Evolutionary conservation across 2,113 vertebrate genomes (phyloP).

Genomic region (Hippoglossus stenolepis): DNA sequence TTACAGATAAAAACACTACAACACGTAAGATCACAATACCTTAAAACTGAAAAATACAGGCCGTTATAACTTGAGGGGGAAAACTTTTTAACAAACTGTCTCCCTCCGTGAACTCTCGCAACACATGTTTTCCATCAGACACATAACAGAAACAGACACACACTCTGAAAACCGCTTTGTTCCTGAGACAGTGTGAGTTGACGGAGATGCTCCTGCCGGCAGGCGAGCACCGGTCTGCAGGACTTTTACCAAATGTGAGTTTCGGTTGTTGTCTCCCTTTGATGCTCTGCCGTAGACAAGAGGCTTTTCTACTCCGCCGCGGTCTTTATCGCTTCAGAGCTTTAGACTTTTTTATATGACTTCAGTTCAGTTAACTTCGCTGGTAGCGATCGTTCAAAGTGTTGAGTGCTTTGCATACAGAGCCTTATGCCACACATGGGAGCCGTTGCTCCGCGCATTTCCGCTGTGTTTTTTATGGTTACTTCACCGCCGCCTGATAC

Average conservation of each 20-base stretch:
- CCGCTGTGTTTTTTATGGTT: conserved; percentile 15
- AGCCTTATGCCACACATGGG: conserved; percentile 35
- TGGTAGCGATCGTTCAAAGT: conserved; percentile 34
- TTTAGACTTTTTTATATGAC: conserved; percentile 30
- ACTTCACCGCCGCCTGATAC: conserved; percentile 23
- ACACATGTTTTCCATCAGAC: conserved; percentile 29
- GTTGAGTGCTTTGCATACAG: conserved; percentile 28
- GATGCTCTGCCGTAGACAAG: conserved; percentile 34
- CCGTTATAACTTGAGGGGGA: neutral
- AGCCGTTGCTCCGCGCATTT: conserved; percentile 33
- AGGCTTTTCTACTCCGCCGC: conserved; percentile 30
- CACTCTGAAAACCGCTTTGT: conserved; percentile 31
- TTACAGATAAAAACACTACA: neutral
- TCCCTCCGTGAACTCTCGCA: neutral
- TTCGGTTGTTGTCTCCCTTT: conserved; percentile 8
- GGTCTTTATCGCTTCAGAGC: conserved; percentile 17
- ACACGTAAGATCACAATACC: neutral
- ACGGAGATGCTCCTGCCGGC: conserved; percentile 41
- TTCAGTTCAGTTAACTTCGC: conserved; percentile 27
- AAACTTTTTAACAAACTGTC: neutral
- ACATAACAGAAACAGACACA: conserved; percentile 21
- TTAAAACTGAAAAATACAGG: neutral
- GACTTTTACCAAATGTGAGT: conserved; percentile 38
- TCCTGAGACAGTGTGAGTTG: conserved; percentile 32
- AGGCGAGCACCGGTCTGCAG: conserved; percentile 28